Conservation (phyloP, 2,797 vertebrate genomes). For the Labroides dimidiatus region DNA sequence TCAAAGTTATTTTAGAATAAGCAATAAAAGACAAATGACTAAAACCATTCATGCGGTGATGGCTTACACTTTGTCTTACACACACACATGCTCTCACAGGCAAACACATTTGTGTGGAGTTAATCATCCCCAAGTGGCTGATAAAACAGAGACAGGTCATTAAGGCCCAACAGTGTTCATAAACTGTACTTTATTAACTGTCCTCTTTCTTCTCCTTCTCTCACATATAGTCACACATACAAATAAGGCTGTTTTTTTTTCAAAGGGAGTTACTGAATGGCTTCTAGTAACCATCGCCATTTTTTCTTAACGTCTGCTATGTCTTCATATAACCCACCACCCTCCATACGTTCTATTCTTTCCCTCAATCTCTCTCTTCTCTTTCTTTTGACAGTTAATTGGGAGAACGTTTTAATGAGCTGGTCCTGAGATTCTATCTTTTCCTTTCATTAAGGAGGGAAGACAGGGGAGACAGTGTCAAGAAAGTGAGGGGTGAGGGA, state of each 20-base stretch:
- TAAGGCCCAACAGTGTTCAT: constrained; percentile 62
- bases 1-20: constrained; percentile 58
- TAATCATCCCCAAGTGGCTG: constrained; percentile 65
- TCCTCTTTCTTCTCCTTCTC: constrained; percentile 24
- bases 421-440: constrained; percentile 62
- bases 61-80: constrained; percentile 50
- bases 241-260: constrained; percentile 38
- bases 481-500: constrained; percentile 18
- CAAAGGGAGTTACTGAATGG: constrained; percentile 9
- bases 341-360: constrained; percentile 13
- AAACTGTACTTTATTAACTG: constrained; percentile 63
- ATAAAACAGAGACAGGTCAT: constrained; percentile 64
- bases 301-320: constrained; percentile 1
- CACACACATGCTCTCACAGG: constrained; percentile 23
- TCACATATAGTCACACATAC: constrained; percentile 12
- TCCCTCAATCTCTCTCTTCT: constrained; percentile 40
- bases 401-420: constrained; percentile 71
- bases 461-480: constrained; percentile 28
- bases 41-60: constrained; percentile 33
- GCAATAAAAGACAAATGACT: constrained; percentile 46
- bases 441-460: constrained; percentile 63
- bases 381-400: constrained; percentile 66
- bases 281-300: constrained; percentile 3
- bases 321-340: background rate
- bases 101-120: constrained; percentile 52